phyloP scores from a whole-genome alignment of 92 coral and sea anemone genomes.

The Zoanthus gigantus region DNA sequence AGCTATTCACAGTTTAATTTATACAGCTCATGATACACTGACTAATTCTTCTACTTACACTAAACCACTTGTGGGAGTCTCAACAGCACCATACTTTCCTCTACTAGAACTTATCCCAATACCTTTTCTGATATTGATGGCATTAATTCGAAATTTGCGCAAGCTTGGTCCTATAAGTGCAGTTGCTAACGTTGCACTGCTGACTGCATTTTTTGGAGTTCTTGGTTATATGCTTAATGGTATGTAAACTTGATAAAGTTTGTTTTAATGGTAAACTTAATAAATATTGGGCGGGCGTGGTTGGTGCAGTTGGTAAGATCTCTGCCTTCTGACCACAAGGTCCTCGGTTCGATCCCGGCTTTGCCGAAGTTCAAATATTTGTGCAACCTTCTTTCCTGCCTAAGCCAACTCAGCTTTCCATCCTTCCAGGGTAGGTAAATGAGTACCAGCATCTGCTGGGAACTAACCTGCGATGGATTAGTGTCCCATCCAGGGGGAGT shows the following conservation, averaged over 20 bases:
- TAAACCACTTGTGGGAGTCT: constrained; percentile 51
- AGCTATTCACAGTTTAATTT: neutral
- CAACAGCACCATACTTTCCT: constrained; percentile 81
- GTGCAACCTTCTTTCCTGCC: too few relatives aligned
- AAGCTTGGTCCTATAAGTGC: constrained; percentile 97
- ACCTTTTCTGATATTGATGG: constrained; percentile 87
- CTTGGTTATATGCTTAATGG: constrained; percentile 83
- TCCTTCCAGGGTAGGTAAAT: too few relatives aligned
- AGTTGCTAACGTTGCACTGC: constrained; percentile 85
- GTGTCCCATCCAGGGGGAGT: too few relatives aligned
- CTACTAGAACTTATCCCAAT: constrained; percentile 85
- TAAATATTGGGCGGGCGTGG: too few relatives aligned
- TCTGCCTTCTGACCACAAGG: too few relatives aligned
- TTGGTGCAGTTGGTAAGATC: too few relatives aligned
- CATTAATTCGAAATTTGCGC: constrained; percentile 87
- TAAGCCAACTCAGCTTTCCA: too few relatives aligned
- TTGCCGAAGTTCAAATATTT: too few relatives aligned
- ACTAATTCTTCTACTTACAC: constrained; percentile 61
- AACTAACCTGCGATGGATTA: too few relatives aligned
- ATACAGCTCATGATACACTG: constrained; percentile 23
- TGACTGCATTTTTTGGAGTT: constrained; percentile 89
- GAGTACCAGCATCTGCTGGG: too few relatives aligned
- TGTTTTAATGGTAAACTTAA: neutral
- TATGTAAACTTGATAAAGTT: constrained; percentile 18
- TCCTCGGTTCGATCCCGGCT: too few relatives aligned